phyloP scores from a whole-genome alignment of 2,888 invertebrate species.

The Brachylomia viminalis region DNA sequence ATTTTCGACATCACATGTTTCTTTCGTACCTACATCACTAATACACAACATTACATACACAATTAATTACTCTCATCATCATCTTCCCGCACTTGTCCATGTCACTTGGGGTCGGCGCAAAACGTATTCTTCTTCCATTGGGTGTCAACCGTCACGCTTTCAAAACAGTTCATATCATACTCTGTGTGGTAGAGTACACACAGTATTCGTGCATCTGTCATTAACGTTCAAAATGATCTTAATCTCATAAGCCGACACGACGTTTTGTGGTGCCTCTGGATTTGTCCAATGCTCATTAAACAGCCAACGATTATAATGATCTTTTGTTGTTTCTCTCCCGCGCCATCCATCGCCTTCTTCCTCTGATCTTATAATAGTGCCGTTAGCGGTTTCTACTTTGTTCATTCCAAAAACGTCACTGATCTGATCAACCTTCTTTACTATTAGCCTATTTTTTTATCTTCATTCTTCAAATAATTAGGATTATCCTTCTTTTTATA shows the following conservation, averaged over 20 bases:
- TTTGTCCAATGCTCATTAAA: background rate
- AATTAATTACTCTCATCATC: too few species aligned
- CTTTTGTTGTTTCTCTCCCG: too few species aligned
- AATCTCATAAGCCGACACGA: background rate
- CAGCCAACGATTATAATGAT: background rate
- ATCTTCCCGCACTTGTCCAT: too few species aligned
- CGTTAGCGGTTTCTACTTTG: background rate
- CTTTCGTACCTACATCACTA: background rate
- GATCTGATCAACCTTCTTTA: too few species aligned
- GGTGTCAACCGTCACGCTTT: too few species aligned
- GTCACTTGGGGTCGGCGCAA: too few species aligned
- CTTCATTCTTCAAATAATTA: background rate
- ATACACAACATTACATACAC: too few species aligned
- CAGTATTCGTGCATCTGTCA: slow-evolving; percentile 20
- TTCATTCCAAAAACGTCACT: background rate
- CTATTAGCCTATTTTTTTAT: too few species aligned
- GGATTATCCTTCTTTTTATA: background rate
- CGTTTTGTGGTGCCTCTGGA: background rate
- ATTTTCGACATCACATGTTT: slow-evolving; percentile 20
- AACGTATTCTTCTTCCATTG: too few species aligned
- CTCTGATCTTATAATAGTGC: background rate
- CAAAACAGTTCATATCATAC: background rate
- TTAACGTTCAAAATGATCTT: slow-evolving; percentile 14
- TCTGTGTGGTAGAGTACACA: background rate
- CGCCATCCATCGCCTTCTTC: too few species aligned